Percentiles rank a stretch among this genome's conserved stretches.
phyloP scores from a whole-genome alignment of 2,113 vertebrate species.

The Arvicanthis niloticus region DNA sequence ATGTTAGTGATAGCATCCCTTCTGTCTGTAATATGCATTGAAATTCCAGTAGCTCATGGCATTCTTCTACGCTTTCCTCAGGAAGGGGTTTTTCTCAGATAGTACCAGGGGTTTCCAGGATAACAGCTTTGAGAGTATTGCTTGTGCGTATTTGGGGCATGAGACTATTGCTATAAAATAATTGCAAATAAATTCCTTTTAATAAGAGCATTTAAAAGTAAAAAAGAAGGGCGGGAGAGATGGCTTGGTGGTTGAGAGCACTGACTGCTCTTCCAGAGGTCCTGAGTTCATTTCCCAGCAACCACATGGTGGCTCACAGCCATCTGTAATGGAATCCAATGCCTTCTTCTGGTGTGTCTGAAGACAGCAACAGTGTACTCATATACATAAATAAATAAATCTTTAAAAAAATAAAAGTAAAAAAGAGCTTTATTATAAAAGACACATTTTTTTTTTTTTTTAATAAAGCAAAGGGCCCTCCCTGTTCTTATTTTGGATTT shows the following conservation, averaged over 20 bases:
- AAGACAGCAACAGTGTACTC: too few species aligned
- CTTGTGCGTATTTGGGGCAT: neutral
- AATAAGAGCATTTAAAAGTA: neutral
- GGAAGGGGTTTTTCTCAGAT: neutral
- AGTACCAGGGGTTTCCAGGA: neutral
- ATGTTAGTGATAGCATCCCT: neutral
- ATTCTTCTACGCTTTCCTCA: neutral
- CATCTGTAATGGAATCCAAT: too few species aligned
- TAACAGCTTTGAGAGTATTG: neutral
- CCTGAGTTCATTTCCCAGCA: too few species aligned
- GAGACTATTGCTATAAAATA: conserved; percentile 20
- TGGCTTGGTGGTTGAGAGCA: too few species aligned
- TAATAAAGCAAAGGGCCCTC: neutral
- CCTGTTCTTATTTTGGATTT: neutral
- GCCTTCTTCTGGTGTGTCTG: too few species aligned
- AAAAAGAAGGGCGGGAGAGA: too few species aligned
- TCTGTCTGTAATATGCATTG: neutral
- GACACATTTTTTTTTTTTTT: neutral
- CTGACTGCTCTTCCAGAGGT: too few species aligned
- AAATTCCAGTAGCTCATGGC: neutral
- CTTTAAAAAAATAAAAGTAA: too few species aligned
- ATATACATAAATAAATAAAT: too few species aligned
- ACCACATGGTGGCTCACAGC: too few species aligned
- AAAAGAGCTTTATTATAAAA: conserved; percentile 4
- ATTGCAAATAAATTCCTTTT: neutral